Conservation (phyloP, 1,140 invertebrate species). For the Leptinotarsa undecemlineata region DNA sequence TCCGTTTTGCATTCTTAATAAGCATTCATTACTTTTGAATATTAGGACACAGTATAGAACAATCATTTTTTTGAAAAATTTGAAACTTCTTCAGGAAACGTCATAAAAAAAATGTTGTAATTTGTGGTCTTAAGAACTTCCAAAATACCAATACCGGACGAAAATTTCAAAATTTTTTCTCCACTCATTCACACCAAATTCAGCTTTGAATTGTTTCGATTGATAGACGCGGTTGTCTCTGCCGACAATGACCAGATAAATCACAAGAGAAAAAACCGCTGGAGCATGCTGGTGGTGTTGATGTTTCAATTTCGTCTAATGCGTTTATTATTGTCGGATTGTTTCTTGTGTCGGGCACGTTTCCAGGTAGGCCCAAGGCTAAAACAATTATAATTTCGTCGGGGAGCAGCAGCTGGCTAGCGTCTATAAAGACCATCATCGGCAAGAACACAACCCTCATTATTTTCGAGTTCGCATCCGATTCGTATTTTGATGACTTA, state of each 20-base stretch:
- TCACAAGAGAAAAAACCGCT: not conserved
- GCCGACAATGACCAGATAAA: not conserved
- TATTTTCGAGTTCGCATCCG: not conserved
- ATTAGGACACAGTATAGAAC: no score
- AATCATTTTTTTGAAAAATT: no score
- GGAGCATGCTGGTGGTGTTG: slow-evolving; percentile 4
- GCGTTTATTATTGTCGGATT: not conserved
- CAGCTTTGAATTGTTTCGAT: no score
- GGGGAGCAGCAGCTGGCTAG: not conserved
- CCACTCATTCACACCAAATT: no score
- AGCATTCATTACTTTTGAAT: no score
- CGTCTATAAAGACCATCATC: not conserved
- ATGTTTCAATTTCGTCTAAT: slow-evolving; percentile 8
- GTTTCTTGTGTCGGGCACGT: slow-evolving; percentile 6
- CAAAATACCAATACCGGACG: no score
- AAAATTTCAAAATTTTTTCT: no score
- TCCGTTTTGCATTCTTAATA: no score
- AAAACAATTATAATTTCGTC: slow-evolving; percentile 7
- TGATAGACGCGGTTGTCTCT: not conserved
- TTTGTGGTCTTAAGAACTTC: no score
- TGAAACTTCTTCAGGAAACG: no score
- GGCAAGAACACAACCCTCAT: not conserved
- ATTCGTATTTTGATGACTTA: not conserved
- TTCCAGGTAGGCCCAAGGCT: slow-evolving; percentile 7
- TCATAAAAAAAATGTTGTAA: no score